Base-by-base conservation (phyloP, 2,797 vertebrate species). In the Euthynnus affinis region DNA sequence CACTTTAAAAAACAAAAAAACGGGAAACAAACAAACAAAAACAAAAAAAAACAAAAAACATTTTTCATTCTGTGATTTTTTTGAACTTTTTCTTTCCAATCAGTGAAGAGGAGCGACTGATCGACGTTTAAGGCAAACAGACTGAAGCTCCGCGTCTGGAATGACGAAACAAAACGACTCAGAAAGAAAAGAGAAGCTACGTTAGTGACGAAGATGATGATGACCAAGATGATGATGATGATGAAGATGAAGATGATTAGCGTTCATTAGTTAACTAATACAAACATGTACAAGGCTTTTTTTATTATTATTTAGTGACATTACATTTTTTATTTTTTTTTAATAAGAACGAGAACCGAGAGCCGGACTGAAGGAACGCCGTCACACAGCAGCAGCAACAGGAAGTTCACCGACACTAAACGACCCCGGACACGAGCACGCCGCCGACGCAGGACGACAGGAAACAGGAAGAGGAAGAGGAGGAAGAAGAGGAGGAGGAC, bases 121-220 rank as follows among this genome's bases (percentile, higher is more conserved):
- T 96, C 95, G 96, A 96, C 95, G 94, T 96, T 96, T 98, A 98
- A 98, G 97, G 97, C 97, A 97, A 96, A 97, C 95, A 96, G 96
- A 97, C 93, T 93, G 94, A 96, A 93, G 95, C 94, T 94, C 93
- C 94, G 89, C 92, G 42, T 89, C 92, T 94, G 95, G 93, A 96
- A 91, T 95, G 92, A 94, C 86, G 96, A 95, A 89, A 92, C 71
- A 95, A 94, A 69, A 37, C 34, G 9, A 66, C 18, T 59, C 83
- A 77, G 59, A 61, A 49, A 86, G 72, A 87, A 76, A 72, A 69
- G 60, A 74, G 66, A 78, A 83, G 66, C 72, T 66, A 81, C 74
- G 42, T 82, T 55, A 84, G 65, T 77, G 76, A 68, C 3, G 71
- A 72, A 1, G 51, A 68, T 1, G 53, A 59, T n/a, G 55, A 96